These are phyloP conservation scores for Cynopterus brachyotis DNA, from an alignment of 2,113 vertebrate species.

Conservation along the genomic window DNA sequence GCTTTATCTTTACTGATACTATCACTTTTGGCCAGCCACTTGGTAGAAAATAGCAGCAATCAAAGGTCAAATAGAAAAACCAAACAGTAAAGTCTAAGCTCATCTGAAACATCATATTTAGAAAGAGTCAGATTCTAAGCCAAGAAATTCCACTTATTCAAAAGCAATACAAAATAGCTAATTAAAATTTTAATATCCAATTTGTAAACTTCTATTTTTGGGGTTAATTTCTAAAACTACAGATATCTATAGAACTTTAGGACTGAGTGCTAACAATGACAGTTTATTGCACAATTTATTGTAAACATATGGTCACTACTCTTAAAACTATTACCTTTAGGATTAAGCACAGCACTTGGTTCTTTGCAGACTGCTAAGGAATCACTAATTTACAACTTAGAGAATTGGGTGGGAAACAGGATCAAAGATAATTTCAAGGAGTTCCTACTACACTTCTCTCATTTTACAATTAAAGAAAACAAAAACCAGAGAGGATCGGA, in stretches of 20 bases:
- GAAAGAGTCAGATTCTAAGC: background rate
- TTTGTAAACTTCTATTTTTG: background rate
- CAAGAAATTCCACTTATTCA: background rate
- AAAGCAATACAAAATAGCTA: background rate
- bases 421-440: background rate
- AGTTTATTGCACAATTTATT: background rate
- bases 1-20: background rate
- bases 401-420: background rate
- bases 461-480: background rate
- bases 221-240: background rate
- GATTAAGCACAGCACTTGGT: background rate
- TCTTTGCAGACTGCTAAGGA: background rate
- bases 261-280: background rate
- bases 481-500: background rate
- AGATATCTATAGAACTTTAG: background rate
- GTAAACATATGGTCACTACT: background rate
- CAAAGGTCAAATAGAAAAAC: conserved; percentile 66
- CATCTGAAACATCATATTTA: background rate
- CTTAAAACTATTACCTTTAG: background rate
- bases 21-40: background rate
- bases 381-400: background rate
- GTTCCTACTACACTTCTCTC: background rate
- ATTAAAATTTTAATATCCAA: background rate
- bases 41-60: conserved; percentile 15
- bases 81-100: conserved; percentile 22